Evolutionary conservation across 1,140 invertebrate genomes (phyloP), one percentile per base, ranked within the genome.

Genomic region (Ephestia elutella): DNA sequence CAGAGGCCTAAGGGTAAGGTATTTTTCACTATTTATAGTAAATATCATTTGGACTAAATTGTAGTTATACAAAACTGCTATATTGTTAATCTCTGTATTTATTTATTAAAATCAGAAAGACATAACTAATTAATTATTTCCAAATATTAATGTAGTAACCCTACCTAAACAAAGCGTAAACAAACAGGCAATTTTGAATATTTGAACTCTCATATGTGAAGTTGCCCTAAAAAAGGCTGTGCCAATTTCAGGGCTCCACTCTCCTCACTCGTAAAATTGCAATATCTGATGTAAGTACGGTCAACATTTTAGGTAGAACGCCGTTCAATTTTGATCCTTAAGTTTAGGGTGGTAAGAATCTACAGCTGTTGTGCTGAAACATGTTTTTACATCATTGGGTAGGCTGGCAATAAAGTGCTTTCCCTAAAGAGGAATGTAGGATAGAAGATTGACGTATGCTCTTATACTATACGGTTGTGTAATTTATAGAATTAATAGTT

Each of bases 241-340:
- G n/a, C 10, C 50, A 53, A 53, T 53, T 53, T 53, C 50, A n/a
- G n/a, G 50, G 10, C 18, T 25, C 20, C 50, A 25, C 19, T 53
- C 20, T 25, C 20, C 21, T 53, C 21, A 53, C 50, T 53, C 50
- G 50, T 53, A 53, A 53, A 53, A 53, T 53, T 7, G 50, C 13
- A 53, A 53, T 53, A 53, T 53, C 19, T 13, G 19, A 15, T 53
- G 19, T 25, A 53, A 53, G 50, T 53, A 53, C 50, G 50, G 50
- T 53, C 50, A 2, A 25, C 18, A 53, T 18, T 18, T 1, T n/a
- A 25, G 50, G 15, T 15, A n/a, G 1, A 17, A 10, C 15, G 10
- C 15, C n/a, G 13, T 17, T 44, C 13, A 44, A 44, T 44, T 44
- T 44, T 44, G 38, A 17, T 44, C 38, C 38, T 44, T 44, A 44